Evolutionary conservation across 1,140 invertebrate species (phyloP).

Genomic region (Paralvinella palmiformis): DNA sequence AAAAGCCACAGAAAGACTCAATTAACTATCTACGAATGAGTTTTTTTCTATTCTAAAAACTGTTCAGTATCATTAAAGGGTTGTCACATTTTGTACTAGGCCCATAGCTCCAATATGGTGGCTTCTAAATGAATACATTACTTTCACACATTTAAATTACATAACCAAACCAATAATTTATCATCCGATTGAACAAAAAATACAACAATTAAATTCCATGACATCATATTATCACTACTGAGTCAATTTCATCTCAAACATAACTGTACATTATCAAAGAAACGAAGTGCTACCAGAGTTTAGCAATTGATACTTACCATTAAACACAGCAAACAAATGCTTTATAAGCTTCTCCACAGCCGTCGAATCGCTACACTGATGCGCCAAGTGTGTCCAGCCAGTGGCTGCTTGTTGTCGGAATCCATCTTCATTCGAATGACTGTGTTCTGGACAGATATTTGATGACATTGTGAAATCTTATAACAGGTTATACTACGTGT

Average conservation of each 20-base stretch:
- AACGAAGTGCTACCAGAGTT: background rate
- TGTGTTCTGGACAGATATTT: slow-evolving; percentile 36
- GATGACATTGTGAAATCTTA: no score
- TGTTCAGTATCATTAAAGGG: no score
- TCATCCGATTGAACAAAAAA: background rate
- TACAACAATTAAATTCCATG: slow-evolving; percentile 53
- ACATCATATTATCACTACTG: slow-evolving; percentile 4
- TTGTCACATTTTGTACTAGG: no score
- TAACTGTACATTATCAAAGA: background rate
- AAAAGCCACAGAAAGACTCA: no score
- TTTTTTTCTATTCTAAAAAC: no score
- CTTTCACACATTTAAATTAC: no score
- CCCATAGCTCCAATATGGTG: no score
- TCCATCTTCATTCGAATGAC: slow-evolving; percentile 67
- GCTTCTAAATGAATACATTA: no score
- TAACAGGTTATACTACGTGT: no score
- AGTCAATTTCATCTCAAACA: background rate
- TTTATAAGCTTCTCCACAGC: slow-evolving; percentile 65
- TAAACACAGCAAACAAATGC: slow-evolving; percentile 73
- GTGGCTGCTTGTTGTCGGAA: slow-evolving; percentile 65
- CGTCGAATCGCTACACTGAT: slow-evolving; percentile 64
- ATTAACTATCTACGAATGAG: no score
- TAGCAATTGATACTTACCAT: slow-evolving; percentile 54
- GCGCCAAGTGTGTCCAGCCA: slow-evolving; percentile 64
- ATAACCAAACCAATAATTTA: no score